Percentiles rank a stretch among this genome's conserved stretches.
These are phyloP conservation scores for Sitta europaea DNA, from an alignment of 2,113 vertebrate genomes.

Conservation along the genomic window DNA sequence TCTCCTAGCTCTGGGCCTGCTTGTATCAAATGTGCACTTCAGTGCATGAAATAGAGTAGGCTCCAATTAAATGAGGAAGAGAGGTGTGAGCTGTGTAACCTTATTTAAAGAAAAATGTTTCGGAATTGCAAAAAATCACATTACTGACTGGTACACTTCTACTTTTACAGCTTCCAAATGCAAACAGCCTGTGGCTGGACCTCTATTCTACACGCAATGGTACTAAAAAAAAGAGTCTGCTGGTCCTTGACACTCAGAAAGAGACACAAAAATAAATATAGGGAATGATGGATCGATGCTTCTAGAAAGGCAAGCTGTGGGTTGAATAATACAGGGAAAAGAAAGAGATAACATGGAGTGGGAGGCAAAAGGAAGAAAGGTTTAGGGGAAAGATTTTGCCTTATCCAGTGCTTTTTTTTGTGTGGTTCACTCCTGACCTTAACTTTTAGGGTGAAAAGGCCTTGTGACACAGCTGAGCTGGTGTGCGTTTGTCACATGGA, in stretches of 20 bases:
- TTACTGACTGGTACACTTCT: background rate
- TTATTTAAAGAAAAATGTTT: background rate
- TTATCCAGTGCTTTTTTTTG: background rate
- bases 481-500: background rate
- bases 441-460: background rate
- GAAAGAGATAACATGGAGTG: background rate
- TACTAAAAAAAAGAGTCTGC: background rate
- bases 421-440: background rate
- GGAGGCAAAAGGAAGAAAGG: background rate
- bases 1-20: background rate
- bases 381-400: background rate
- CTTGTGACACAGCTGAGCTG: background rate
- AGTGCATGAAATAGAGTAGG: background rate
- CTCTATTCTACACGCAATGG: background rate
- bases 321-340: background rate
- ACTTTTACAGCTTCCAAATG: background rate
- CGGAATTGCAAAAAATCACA: background rate
- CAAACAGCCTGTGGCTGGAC: background rate
- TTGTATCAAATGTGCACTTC: background rate
- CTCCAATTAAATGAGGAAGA: background rate
- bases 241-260: background rate
- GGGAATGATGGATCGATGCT: background rate
- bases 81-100: background rate
- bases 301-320: background rate
- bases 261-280: background rate